Evolutionary conservation across 2,888 invertebrate species (phyloP).

Genomic region (Myopa testacea): DNA sequence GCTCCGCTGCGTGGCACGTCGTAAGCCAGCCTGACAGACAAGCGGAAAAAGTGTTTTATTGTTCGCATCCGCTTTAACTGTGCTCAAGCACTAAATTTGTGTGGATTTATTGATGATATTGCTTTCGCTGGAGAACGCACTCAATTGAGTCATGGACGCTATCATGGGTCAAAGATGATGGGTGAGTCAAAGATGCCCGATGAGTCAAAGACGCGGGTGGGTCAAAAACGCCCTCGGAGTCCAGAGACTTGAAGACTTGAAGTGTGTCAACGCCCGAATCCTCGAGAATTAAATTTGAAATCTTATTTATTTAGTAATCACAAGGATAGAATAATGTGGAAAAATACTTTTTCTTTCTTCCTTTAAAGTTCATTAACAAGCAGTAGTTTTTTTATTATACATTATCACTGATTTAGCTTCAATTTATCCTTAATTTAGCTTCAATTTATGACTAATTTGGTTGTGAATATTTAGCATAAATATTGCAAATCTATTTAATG

Average conservation of each 20-base stretch:
- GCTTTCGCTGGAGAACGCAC: constrained; percentile 48
- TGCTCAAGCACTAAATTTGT: constrained; percentile 55
- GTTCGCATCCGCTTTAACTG: constrained; percentile 59
- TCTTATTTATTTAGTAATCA: neutral
- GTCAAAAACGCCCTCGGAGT: neutral
- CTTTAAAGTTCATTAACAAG: too few species aligned
- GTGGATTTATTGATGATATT: constrained; percentile 60
- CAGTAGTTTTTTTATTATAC: too few species aligned
- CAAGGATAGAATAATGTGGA: neutral
- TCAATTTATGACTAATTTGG: too few species aligned
- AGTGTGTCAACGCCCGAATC: neutral
- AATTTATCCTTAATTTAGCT: too few species aligned
- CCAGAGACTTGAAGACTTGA: neutral
- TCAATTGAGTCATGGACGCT: neutral
- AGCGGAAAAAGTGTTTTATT: constrained; percentile 67
- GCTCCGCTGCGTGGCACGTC: constrained; percentile 4
- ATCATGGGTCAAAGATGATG: neutral
- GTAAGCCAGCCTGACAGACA: constrained; percentile 60
- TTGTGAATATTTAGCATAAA: too few species aligned
- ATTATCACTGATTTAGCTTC: too few species aligned
- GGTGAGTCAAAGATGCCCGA: neutral
- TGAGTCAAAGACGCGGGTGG: neutral
- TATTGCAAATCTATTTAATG: too few species aligned
- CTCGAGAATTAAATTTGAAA: neutral
- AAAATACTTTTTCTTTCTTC: too few species aligned